phyloP scores from a whole-genome alignment of 2,888 invertebrate genomes.

The Oligia latruncula region DNA sequence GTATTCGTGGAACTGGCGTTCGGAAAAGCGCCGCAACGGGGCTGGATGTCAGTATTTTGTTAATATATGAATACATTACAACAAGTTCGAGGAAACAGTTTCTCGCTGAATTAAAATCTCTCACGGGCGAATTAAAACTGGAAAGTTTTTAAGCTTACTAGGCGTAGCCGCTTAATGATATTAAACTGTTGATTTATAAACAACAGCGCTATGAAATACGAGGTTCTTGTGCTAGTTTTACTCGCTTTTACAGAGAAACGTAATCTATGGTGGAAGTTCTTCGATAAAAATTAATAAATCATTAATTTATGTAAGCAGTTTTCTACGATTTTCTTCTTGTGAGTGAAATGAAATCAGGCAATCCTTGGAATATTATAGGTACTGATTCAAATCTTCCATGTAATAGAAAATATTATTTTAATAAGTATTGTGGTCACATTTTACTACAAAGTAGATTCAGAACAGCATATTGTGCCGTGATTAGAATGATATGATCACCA shows the following conservation, averaged over 20 bases:
- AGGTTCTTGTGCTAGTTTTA: slow-evolving; percentile 53
- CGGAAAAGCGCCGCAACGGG: slow-evolving; percentile 45
- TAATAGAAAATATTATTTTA: not conserved
- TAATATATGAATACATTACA: slow-evolving; percentile 84
- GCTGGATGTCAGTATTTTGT: slow-evolving; percentile 77
- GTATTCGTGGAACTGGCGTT: slow-evolving; percentile 23
- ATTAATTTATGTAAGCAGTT: not conserved
- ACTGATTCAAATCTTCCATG: not conserved
- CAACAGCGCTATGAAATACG: slow-evolving; percentile 76
- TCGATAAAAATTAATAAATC: slow-evolving; percentile 54
- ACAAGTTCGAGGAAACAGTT: slow-evolving; percentile 83
- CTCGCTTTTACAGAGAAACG: slow-evolving; percentile 30
- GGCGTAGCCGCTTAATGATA: slow-evolving; percentile 84
- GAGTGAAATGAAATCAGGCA: not conserved
- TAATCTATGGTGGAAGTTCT: slow-evolving; percentile 60
- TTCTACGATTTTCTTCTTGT: slow-evolving; percentile 3
- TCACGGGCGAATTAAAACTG: slow-evolving; percentile 84
- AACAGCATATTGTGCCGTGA: not conserved
- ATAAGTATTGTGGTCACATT: not conserved
- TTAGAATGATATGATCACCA: not conserved
- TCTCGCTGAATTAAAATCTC: slow-evolving; percentile 85
- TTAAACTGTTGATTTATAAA: slow-evolving; percentile 87
- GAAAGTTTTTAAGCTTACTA: slow-evolving; percentile 83
- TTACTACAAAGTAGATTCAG: not conserved
- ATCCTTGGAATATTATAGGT: not conserved